A percentile compares a stretch with the other conserved stretches of the same genome.
Conservation (phyloP, 2,888 invertebrate species). For the Cryptosula pallasiana region DNA sequence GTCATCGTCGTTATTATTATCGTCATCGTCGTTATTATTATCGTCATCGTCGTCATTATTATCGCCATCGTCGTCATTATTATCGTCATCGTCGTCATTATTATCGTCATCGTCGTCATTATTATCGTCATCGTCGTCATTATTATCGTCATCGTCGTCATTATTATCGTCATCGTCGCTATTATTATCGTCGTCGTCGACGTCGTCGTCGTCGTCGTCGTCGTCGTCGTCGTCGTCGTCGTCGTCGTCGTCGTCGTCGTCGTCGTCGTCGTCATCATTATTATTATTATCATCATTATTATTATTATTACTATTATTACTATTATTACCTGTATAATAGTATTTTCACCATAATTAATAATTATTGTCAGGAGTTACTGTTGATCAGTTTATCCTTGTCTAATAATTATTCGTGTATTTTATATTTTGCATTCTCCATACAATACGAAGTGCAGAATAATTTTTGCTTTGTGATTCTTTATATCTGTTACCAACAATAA, state of each 20-base stretch:
- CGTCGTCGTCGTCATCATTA: conserved; percentile 22
- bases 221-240: conserved; percentile 10
- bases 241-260: conserved; percentile 10
- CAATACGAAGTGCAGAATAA: too few species aligned
- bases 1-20: too few species aligned
- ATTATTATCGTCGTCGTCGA: neutral
- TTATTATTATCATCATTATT: conserved; percentile 18
- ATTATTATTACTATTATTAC: neutral
- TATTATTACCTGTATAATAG: neutral
- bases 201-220: conserved; percentile 12
- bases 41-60: conserved; percentile 14
- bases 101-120: conserved; percentile 8
- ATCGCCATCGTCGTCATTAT: conserved; percentile 18
- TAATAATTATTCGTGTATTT: neutral
- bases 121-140: conserved; percentile 11
- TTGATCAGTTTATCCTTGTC: too few species aligned
- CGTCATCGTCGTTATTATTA: too few species aligned
- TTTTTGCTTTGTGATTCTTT: too few species aligned
- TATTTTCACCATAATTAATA: conserved; percentile 1
- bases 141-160: conserved; percentile 1
- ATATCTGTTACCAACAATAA: too few species aligned
- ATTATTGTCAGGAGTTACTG: too few species aligned
- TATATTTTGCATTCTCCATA: too few species aligned
- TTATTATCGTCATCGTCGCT: conserved; percentile 4
- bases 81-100: conserved; percentile 1